A percentile compares a stretch with the other conserved stretches of the same genome.
Conservation (phyloP, 30 jellyfish, hydroid and myxozoan genomes). For the Morbakka virulenta region DNA sequence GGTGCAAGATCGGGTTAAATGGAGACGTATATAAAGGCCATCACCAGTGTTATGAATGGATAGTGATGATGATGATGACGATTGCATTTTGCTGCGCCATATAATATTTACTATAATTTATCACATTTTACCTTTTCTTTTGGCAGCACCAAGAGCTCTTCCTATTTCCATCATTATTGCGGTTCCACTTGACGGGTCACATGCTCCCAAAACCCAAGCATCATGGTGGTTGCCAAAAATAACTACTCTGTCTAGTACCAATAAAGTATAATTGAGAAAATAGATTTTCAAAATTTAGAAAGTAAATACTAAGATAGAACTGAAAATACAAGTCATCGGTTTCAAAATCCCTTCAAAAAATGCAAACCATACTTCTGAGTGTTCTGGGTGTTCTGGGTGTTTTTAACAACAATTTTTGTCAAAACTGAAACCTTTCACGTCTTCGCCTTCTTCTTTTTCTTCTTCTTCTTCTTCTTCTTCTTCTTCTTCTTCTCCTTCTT, state of each 20-base stretch:
- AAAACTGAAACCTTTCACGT: not conserved
- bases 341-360: not conserved
- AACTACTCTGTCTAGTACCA: conserved; percentile 50
- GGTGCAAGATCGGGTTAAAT: too few relatives aligned
- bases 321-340: not conserved
- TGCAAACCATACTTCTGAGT: not conserved
- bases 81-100: too few relatives aligned
- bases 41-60: too few relatives aligned
- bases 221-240: conserved; percentile 79
- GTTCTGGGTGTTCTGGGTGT: not conserved
- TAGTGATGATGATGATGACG: too few relatives aligned
- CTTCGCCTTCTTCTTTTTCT: too few relatives aligned
- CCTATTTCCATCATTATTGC: conserved; percentile 61
- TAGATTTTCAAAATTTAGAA: not conserved
- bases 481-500: too few relatives aligned
- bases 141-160: conserved; percentile 54
- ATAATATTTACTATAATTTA: too few relatives aligned
- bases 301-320: not conserved
- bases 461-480: too few relatives aligned
- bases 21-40: too few relatives aligned
- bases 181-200: conserved; percentile 81
- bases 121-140: conserved; percentile 71
- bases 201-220: conserved; percentile 93
- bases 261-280: not conserved
- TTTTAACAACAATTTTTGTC: not conserved